Percentiles rank a stretch among this genome's conserved stretches.
These are phyloP conservation scores for Perca fluviatilis DNA, from an alignment of 2,113 vertebrate species.

Conservation along the genomic window DNA sequence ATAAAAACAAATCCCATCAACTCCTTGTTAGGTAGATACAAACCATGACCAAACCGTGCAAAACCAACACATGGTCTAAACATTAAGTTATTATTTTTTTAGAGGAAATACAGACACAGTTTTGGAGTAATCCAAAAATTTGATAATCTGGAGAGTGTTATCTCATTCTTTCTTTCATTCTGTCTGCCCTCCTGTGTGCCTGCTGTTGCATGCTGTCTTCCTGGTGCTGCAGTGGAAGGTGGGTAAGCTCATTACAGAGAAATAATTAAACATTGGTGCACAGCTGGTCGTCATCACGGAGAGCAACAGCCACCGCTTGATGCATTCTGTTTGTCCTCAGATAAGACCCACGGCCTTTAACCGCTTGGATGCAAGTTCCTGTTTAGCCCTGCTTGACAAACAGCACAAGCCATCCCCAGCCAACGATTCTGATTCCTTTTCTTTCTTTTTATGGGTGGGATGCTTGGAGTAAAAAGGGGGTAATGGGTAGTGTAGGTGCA, in stretches of 20 bases:
- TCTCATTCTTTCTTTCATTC: constrained; percentile 43
- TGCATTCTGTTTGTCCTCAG: constrained; percentile 87
- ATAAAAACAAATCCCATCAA: constrained; percentile 23
- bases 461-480: constrained; percentile 35
- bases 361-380: constrained; percentile 82
- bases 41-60: neutral
- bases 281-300: constrained; percentile 86
- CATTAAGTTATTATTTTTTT: constrained; percentile 6
- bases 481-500: constrained; percentile 51
- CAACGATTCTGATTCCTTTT: constrained; percentile 54
- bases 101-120: constrained; percentile 10
- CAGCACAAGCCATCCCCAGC: constrained; percentile 68
- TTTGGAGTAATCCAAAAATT: constrained; percentile 42
- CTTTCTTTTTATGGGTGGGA: constrained; percentile 24
- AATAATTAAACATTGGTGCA: constrained; percentile 88
- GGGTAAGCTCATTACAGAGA: constrained; percentile 87
- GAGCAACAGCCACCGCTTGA: constrained; percentile 85
- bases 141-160: constrained; percentile 52
- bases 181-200: constrained; percentile 51
- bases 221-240: constrained; percentile 80
- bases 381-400: constrained; percentile 84
- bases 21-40: constrained; percentile 6
- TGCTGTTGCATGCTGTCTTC: constrained; percentile 70
- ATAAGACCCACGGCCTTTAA: constrained; percentile 86
- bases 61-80: neutral